These are phyloP conservation scores for Odontamblyopus rebecca DNA, from an alignment of 2,797 vertebrate species.

Conservation along the genomic window DNA sequence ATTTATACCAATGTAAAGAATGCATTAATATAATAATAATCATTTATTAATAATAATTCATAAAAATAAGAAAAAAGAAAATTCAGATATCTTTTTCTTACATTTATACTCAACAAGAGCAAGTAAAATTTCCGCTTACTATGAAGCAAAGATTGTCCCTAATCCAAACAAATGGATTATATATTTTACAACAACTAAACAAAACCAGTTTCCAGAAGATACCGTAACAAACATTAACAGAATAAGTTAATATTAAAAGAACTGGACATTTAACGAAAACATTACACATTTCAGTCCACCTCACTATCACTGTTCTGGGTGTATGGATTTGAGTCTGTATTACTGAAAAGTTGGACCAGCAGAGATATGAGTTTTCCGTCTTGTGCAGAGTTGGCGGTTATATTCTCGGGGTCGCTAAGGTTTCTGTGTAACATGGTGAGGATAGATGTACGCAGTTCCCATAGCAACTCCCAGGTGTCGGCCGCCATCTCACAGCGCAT, in stretches of 20 bases:
- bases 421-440: conserved; percentile 89
- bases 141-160: conserved; percentile 22
- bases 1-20: not conserved
- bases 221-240: not conserved
- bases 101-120: conserved; percentile 37
- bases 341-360: conserved; percentile 87
- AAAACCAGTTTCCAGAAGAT: too few species aligned
- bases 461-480: conserved; percentile 84
- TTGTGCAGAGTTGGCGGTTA: conserved; percentile 63
- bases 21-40: not conserved
- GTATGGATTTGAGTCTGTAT: conserved; percentile 45
- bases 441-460: conserved; percentile 86
- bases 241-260: not conserved
- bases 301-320: conserved; percentile 47
- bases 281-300: conserved; percentile 55
- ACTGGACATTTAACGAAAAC: not conserved
- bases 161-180: conserved; percentile 40
- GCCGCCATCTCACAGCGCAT: conserved; percentile 83
- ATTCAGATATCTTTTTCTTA: not conserved
- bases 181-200: not conserved
- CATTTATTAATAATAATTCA: not conserved
- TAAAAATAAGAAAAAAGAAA: conserved; percentile 40
- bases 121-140: conserved; percentile 39
- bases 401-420: conserved; percentile 72
- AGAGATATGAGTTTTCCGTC: conserved; percentile 85